These are phyloP conservation scores for Mesodorylaimus sp. DNA, from an alignment of 2,888 invertebrate species.

Conservation along the genomic window DNA sequence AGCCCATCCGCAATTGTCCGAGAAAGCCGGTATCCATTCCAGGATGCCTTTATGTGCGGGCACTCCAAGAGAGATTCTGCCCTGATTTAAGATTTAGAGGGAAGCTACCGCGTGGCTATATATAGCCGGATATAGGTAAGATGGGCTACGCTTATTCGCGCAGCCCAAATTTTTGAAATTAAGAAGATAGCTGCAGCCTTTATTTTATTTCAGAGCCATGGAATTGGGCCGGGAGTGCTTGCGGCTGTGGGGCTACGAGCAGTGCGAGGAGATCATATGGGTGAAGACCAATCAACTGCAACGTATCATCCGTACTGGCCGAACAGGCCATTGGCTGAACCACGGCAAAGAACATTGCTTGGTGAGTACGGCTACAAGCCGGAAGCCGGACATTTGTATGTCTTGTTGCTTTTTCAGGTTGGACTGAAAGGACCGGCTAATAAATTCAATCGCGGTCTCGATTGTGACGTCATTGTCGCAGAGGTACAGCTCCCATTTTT, in stretches of 20 bases:
- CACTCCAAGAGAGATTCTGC: too few species aligned
- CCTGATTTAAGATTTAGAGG: too few species aligned
- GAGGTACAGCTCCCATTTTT: slow-evolving; percentile 42
- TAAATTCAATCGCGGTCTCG: slow-evolving; percentile 71
- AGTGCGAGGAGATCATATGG: slow-evolving; percentile 94
- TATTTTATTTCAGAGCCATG: slow-evolving; percentile 52
- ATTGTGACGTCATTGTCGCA: slow-evolving; percentile 93
- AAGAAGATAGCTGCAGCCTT: too few species aligned
- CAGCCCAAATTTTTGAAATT: too few species aligned
- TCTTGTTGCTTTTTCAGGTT: slow-evolving; percentile 38
- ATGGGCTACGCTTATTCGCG: too few species aligned
- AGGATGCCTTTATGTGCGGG: too few species aligned
- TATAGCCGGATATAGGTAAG: too few species aligned
- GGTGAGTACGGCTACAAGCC: slow-evolving; percentile 34
- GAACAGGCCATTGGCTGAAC: slow-evolving; percentile 84
- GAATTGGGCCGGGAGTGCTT: slow-evolving; percentile 86
- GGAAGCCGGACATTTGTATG: neutral
- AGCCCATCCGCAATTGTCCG: too few species aligned
- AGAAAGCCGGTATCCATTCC: too few species aligned
- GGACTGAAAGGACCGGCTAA: slow-evolving; percentile 88
- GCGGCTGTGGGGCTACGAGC: slow-evolving; percentile 84
- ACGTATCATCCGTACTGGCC: slow-evolving; percentile 65
- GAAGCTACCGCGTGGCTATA: too few species aligned
- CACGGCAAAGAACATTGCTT: slow-evolving; percentile 96
- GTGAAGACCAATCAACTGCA: slow-evolving; percentile 96